Evolutionary conservation across 2,113 vertebrate genomes (phyloP).

Genomic region (Myotis yumanensis): DNA sequence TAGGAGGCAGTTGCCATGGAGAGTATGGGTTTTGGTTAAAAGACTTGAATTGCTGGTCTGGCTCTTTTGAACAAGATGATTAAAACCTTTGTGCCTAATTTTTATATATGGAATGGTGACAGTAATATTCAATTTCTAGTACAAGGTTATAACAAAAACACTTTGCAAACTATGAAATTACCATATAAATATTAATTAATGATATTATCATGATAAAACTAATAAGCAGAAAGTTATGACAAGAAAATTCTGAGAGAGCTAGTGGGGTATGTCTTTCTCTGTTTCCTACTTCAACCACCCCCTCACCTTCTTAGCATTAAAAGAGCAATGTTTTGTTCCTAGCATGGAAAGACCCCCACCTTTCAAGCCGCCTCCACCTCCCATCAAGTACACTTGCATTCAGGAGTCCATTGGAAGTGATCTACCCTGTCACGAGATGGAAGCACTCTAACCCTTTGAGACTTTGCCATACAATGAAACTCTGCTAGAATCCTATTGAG

Average conservation of each 20-base stretch:
- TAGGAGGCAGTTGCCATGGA: conserved; percentile 30
- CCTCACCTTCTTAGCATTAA: conserved; percentile 29
- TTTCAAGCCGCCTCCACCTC: conserved; percentile 82
- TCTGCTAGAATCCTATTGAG: neutral
- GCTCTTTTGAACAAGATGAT: neutral
- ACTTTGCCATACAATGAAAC: neutral
- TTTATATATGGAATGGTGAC: neutral
- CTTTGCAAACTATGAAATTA: neutral
- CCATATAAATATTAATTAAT: conserved; percentile 9
- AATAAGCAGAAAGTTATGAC: neutral
- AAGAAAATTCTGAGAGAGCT: neutral
- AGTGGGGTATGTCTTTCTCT: neutral
- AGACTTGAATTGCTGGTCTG: neutral
- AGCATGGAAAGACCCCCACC: conserved; percentile 83
- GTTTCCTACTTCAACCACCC: neutral
- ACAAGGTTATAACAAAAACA: neutral
- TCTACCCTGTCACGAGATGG: conserved; percentile 76
- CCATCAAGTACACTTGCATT: conserved; percentile 80
- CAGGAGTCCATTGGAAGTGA: conserved; percentile 66
- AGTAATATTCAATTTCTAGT: neutral
- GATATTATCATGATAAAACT: neutral
- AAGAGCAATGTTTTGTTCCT: conserved; percentile 48
- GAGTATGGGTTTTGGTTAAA: neutral
- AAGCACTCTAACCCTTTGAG: conserved; percentile 66
- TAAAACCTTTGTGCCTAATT: neutral